Percentiles rank a stretch among this genome's conserved stretches.
Evolutionary conservation across 2,113 vertebrate genomes (phyloP).

Genomic region (Tonatia bakeri): DNA sequence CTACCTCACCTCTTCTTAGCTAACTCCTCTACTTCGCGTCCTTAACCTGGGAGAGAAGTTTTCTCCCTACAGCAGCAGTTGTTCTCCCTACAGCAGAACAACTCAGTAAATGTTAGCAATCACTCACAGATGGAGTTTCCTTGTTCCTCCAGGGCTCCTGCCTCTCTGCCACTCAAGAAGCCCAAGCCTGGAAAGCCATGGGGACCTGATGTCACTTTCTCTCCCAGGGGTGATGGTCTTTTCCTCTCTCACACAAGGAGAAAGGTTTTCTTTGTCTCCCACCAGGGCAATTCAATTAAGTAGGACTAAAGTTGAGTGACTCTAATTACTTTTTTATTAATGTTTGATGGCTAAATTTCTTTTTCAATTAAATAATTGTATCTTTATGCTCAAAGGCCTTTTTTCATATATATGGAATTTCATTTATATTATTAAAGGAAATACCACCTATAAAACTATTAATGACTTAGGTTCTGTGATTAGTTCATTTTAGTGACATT

Average conservation of each 20-base stretch:
- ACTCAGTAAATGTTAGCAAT: background rate
- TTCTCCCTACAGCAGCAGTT: background rate
- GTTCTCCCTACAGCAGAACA: background rate
- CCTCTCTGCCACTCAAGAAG: background rate
- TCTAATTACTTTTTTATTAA: slow-evolving; percentile 68
- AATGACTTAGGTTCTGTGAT: slow-evolving; percentile 63
- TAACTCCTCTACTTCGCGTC: background rate
- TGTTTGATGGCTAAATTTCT: slow-evolving; percentile 45
- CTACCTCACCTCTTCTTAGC: background rate
- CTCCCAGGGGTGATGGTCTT: slow-evolving; percentile 13
- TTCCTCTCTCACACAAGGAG: background rate
- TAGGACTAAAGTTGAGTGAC: slow-evolving; percentile 48
- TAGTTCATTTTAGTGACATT: slow-evolving; percentile 72
- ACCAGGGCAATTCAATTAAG: slow-evolving; percentile 60
- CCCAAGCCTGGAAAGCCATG: background rate
- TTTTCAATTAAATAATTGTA: slow-evolving; percentile 61
- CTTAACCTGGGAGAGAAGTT: background rate
- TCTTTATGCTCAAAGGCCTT: slow-evolving; percentile 37
- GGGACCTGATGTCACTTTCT: background rate
- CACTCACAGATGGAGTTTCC: background rate
- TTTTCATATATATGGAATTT: slow-evolving; percentile 22
- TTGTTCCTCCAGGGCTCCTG: background rate
- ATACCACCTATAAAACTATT: slow-evolving; percentile 54
- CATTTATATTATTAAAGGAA: slow-evolving; percentile 53
- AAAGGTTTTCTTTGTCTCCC: slow-evolving; percentile 44